Evolutionary conservation across 35 echinoderm and acorn worm species (phyloP), one percentile per base, ranked within the genome.

Genomic region (Ptychodera flava): DNA sequence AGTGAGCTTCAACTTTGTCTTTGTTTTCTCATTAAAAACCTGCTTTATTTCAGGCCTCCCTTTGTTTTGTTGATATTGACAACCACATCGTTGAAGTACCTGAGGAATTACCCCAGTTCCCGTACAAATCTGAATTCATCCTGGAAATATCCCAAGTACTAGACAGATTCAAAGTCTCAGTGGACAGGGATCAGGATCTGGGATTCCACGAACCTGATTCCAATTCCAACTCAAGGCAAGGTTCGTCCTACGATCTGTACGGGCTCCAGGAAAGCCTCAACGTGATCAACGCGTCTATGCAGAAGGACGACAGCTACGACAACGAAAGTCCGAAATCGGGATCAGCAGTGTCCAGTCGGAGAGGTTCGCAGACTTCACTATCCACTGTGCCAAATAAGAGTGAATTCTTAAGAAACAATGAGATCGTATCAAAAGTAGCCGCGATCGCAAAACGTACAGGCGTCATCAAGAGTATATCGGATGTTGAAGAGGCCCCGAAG

Each of bases 61-160:
- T 99, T 53, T 99, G 96, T 64, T 99, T 90, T 88, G 89, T 99
- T 28, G 96, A 99, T 76, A 99, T 99, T 83, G 96, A 99, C 77
- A 94, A 91, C 36, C 90, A 91, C 64, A 90, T 37, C 30, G 86
- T 93, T 16, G 96, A 99, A 78, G 80, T 89, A 15, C 96, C 92
- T 2, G 96, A 99, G 83, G 96, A 99, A 30, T 85, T 94, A 27
- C 96, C 96, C 27, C 85, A 87, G 15, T 92, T 99, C n/a, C 96
- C 96, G 14, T 86, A 94, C 90, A 91, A 86, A 80, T 90, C 86
- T 0, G 38, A 85, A 35, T 78, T 99, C 27, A 86, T 92, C 85
- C 93, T 89, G 1, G 88, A 94, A 75, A 77, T 99, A 0, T 78
- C 79, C 52, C 79, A 92, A 37, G 77, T 94, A 27, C 83, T 99